phyloP scores from a whole-genome alignment of 1,140 invertebrate species.

The Drosophila pectinifera region DNA sequence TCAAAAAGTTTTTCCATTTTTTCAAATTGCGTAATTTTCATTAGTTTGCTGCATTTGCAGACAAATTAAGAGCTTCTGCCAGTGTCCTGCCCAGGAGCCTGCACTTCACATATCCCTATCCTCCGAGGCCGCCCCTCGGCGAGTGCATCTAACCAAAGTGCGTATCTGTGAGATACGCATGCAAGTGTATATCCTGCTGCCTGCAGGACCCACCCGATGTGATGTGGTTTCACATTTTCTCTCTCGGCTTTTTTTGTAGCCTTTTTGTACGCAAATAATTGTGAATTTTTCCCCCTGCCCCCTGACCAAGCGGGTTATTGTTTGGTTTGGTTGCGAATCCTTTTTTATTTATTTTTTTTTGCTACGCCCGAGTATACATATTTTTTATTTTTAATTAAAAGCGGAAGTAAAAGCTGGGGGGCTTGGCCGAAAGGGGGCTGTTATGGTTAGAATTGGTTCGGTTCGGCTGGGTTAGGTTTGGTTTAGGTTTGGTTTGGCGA shows the following conservation, averaged over 20 bases:
- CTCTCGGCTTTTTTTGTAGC: constrained; percentile 63
- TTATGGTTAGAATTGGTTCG: constrained; percentile 14
- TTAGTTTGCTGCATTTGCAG: constrained; percentile 79
- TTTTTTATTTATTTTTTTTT: constrained; percentile 33
- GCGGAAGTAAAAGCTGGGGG: constrained; percentile 74
- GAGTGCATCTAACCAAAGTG: constrained; percentile 59
- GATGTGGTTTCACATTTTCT: constrained; percentile 61
- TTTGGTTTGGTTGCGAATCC: constrained; percentile 67
- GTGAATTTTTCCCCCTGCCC: constrained; percentile 65
- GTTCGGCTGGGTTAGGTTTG: constrained; percentile 5
- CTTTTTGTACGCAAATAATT: constrained; percentile 80
- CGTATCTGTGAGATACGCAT: constrained; percentile 73
- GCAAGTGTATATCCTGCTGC: constrained; percentile 44
- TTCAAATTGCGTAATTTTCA: constrained; percentile 82
- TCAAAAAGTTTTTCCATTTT: constrained; percentile 64
- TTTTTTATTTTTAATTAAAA: constrained; percentile 84
- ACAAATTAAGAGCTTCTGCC: constrained; percentile 74
- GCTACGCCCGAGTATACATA: constrained; percentile 34
- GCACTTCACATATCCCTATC: not conserved
- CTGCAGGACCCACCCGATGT: constrained; percentile 57
- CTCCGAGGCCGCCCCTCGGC: not conserved
- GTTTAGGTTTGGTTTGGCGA: constrained; percentile 43
- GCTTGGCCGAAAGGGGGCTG: constrained; percentile 20
- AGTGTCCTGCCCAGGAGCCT: constrained; percentile 26
- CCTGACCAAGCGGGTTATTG: constrained; percentile 66